Conservation (phyloP, 2,888 invertebrate genomes). For the Himalopsyche kuldschensis region DNA sequence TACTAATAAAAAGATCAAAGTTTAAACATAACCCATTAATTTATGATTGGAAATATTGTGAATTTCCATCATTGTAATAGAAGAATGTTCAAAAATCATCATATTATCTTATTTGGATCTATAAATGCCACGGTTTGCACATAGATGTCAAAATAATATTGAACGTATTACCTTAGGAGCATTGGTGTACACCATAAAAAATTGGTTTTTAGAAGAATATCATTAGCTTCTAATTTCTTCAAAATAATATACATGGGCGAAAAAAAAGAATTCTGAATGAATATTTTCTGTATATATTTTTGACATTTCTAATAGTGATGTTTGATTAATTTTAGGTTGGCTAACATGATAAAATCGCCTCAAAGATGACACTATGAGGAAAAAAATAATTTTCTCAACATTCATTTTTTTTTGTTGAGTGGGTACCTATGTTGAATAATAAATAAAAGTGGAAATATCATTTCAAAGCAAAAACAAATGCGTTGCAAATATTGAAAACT, state of each 20-base stretch:
- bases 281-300: slow-evolving; percentile 15
- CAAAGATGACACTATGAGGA: background rate
- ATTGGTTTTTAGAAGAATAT: background rate
- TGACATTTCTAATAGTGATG: slow-evolving; percentile 20
- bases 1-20: no score
- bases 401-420: background rate
- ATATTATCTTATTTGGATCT: background rate
- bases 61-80: no score
- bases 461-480: no score
- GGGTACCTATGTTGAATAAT: no score
- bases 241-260: slow-evolving; percentile 20
- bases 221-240: slow-evolving; percentile 17
- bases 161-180: background rate
- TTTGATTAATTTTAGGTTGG: background rate
- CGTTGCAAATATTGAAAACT: no score
- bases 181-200: background rate
- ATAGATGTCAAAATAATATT: background rate
- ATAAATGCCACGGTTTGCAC: background rate
- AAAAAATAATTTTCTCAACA: background rate
- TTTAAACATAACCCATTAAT: no score
- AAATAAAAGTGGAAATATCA: no score
- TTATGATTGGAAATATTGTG: no score
- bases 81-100: background rate
- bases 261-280: background rate
- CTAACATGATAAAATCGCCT: background rate